Percentiles rank a stretch among this genome's conserved stretches.
Conservation (phyloP, 2,888 invertebrate genomes). For the Meiosimyza platycephala region DNA sequence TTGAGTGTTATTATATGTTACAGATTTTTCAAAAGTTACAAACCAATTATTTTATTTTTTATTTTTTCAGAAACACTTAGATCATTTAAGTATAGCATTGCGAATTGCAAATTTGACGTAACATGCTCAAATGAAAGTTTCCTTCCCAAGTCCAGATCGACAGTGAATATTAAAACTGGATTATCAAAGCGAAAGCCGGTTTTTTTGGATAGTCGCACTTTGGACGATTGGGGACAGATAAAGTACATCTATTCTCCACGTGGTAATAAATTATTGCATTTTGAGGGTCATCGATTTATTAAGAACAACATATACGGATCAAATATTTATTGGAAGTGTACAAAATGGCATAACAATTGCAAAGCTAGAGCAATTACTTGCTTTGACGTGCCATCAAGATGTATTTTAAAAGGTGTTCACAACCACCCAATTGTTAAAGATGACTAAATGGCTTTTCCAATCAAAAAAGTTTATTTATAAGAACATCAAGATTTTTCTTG, state of each 20-base stretch:
- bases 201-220: conserved; percentile 53
- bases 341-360: conserved; percentile 66
- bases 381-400: conserved; percentile 53
- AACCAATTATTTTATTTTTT: conserved; percentile 8
- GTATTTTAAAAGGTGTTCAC: conserved; percentile 63
- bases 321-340: conserved; percentile 67
- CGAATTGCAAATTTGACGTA: conserved; percentile 45
- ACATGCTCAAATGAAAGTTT: conserved; percentile 44
- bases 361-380: conserved; percentile 65
- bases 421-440: conserved; percentile 59
- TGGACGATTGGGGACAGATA: conserved; percentile 59
- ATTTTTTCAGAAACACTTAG: conserved; percentile 43
- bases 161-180: conserved; percentile 43
- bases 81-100: conserved; percentile 45
- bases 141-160: conserved; percentile 24
- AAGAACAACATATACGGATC: conserved; percentile 65
- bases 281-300: conserved; percentile 65
- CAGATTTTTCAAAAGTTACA: not conserved
- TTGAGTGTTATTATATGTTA: not conserved
- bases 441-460: conserved; percentile 41
- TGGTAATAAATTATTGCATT: conserved; percentile 63
- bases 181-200: conserved; percentile 53
- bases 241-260: conserved; percentile 60
- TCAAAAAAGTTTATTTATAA: conserved; percentile 10
- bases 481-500: conserved; percentile 5